These are phyloP conservation scores for Plagodis dolabraria DNA, from an alignment of 2,888 invertebrate genomes.

Conservation along the genomic window DNA sequence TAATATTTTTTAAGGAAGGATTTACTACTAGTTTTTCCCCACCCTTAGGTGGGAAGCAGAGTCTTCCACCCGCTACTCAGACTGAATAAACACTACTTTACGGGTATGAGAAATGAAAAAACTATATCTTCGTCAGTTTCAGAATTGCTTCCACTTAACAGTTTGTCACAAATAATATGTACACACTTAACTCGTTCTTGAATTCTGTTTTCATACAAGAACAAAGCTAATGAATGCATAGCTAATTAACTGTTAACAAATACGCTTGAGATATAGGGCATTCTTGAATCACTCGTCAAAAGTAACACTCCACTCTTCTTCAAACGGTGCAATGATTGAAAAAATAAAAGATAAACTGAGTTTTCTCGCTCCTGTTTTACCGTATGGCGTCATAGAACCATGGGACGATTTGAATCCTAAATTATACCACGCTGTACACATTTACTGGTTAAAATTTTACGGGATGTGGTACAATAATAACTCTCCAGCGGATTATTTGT, in stretches of 20 bases:
- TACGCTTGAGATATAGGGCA: constrained; percentile 53
- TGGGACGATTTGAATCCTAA: constrained; percentile 75
- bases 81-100: no score
- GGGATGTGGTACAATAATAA: constrained; percentile 77
- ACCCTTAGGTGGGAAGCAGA: no score
- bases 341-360: constrained; percentile 56
- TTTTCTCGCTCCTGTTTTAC: constrained; percentile 56
- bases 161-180: constrained; percentile 59
- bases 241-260: neutral
- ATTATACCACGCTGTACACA: constrained; percentile 74
- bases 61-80: no score
- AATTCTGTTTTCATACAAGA: constrained; percentile 45
- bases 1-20: no score
- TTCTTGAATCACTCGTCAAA: constrained; percentile 59
- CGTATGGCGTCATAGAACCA: constrained; percentile 69
- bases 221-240: constrained; percentile 42
- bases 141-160: constrained; percentile 59
- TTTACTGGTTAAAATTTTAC: constrained; percentile 81
- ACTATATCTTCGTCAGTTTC: no score
- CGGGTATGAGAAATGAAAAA: no score
- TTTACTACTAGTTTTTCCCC: no score
- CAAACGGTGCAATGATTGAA: constrained; percentile 42
- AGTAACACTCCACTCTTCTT: constrained; percentile 13
- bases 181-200: constrained; percentile 61
- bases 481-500: constrained; percentile 55